These are phyloP conservation scores for Pseudococcus viburni DNA, from an alignment of 2,888 invertebrate genomes.

Conservation along the genomic window DNA sequence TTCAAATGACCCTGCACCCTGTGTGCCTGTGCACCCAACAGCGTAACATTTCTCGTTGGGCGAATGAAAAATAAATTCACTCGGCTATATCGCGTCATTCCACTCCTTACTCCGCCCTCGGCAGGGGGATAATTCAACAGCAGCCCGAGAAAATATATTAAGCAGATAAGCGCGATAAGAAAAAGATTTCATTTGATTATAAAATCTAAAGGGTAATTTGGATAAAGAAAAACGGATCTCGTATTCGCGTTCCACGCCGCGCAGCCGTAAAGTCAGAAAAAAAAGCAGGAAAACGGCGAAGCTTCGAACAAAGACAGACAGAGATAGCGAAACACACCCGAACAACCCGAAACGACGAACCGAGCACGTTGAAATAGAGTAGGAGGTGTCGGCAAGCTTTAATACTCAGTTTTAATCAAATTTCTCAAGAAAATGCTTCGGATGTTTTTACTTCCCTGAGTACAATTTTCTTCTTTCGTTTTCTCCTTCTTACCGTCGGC, in stretches of 20 bases:
- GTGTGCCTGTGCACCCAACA: constrained; percentile 28
- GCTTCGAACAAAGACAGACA: constrained; percentile 10
- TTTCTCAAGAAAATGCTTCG: constrained; percentile 65
- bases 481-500: neutral
- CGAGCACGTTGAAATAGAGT: constrained; percentile 59
- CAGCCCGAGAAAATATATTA: constrained; percentile 63
- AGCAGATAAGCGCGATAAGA: constrained; percentile 65
- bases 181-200: constrained; percentile 66
- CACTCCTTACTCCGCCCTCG: neutral
- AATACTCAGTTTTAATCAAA: constrained; percentile 67
- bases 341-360: constrained; percentile 50
- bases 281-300: neutral
- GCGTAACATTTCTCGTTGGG: constrained; percentile 45
- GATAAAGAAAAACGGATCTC: constrained; percentile 58
- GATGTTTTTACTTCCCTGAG: constrained; percentile 61
- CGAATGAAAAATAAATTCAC: constrained; percentile 61
- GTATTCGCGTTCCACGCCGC: constrained; percentile 40
- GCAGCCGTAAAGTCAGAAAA: constrained; percentile 11
- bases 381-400: constrained; percentile 62
- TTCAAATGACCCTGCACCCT: constrained; percentile 60
- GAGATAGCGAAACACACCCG: constrained; percentile 31
- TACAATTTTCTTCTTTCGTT: constrained; percentile 62
- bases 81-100: constrained; percentile 47
- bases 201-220: constrained; percentile 62
- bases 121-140: constrained; percentile 53